These are phyloP conservation scores for Brachyhypopomus occidentalis DNA, from an alignment of 2,113 vertebrate species.

Conservation along the genomic window DNA sequence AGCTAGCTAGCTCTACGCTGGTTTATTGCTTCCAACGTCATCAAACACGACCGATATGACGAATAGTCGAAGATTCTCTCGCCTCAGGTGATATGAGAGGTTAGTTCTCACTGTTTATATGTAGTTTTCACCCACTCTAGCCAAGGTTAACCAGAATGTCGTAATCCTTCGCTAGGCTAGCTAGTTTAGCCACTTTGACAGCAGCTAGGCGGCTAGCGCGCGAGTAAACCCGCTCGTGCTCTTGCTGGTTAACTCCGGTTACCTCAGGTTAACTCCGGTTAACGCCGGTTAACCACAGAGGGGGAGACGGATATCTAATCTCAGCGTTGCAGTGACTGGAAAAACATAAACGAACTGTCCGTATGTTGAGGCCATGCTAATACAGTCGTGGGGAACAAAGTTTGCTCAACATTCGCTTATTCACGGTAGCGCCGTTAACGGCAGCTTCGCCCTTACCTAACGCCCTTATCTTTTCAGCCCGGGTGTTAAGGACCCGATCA, in stretches of 20 bases:
- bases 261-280: too few species aligned
- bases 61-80: slow-evolving; percentile 33
- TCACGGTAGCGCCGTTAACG: background rate
- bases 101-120: slow-evolving; percentile 13
- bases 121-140: background rate
- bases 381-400: background rate
- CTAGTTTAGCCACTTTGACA: background rate
- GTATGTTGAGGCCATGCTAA: background rate
- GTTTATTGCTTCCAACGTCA: background rate
- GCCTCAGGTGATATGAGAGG: slow-evolving; percentile 54
- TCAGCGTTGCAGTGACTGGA: too few species aligned
- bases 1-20: too few species aligned
- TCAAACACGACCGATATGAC: background rate
- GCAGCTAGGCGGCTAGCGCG: background rate
- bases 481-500: too few species aligned
- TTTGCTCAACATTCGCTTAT: background rate
- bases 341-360: too few species aligned
- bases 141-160: background rate
- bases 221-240: too few species aligned
- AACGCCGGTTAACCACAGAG: too few species aligned
- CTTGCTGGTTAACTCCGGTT: too few species aligned
- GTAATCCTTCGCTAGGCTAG: background rate
- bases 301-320: too few species aligned
- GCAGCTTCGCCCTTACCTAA: background rate
- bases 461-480: background rate